Evolutionary conservation across 2,888 invertebrate species (phyloP), one percentile per base, ranked within the genome.

Genomic region (Thereva unica): DNA sequence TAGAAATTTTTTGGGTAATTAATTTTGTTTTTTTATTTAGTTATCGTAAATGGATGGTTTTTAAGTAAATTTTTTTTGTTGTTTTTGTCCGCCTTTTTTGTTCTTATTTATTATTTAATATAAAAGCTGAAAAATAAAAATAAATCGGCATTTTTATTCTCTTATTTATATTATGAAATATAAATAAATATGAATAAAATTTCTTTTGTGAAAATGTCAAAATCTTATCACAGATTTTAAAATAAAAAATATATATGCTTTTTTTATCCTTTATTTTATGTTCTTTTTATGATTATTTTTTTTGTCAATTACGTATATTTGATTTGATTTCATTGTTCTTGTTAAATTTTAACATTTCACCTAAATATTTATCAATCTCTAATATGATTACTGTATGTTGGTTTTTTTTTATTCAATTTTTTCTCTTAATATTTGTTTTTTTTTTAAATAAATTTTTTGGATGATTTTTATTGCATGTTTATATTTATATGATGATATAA

Each of bases 211-310:
- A 64, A 54, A 65, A 56, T 50, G 35, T 49, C 49, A 55, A 65
- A 69, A 69, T 69, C 69, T 67, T 69, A 69, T 69, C 69, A 69
- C 69, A 69, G 69, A 67, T 67, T 67, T 56, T 47, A 55, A 67
- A 63, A 67, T 55, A 47, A 67, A 66, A 66, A 69, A 56, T 69
- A 69, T 64, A 52, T 56, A 55, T 52, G 23, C 38, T 64, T 55
- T 47, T 64, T 49, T 54, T 65, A 54, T 65, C 47, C 38, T 45
- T 53, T 54, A 56, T 47, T 64, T 40, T 37, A 56, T 50, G 50
- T 41, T 64, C 54, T 49, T 63, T 41, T 9, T n/a, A 38, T 67
- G 50, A 67, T 59, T 67, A 61, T 40, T 67, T 54, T n/a, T 47
- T 54, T 67, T 67, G 50, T 68, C 49, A 40, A 9, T 65, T 68